Evolutionary conservation across 2,797 vertebrate genomes (phyloP), one percentile per base, ranked within the genome.

Genomic region (Spheniscus humboldti): DNA sequence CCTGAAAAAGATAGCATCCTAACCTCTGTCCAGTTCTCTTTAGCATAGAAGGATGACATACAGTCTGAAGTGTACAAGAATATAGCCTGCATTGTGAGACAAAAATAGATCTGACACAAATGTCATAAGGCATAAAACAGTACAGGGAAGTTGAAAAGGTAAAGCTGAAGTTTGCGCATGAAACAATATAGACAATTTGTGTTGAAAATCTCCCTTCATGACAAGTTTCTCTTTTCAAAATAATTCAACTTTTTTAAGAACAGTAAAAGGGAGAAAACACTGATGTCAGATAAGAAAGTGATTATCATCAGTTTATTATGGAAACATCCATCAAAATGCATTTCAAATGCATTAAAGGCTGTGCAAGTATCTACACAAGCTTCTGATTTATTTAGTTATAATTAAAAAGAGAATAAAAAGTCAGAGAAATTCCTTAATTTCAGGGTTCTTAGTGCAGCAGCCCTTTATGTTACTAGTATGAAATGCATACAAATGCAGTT

Each of bases 51-150:
- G 33, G 48, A 73, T 94, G 91, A 84, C 85, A 88, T 13, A 63
- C 27, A 63, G 47, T 45, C 16, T 7, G 87, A 94, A 92, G 52
- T 33, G 55, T 41, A 81, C 55, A 88, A 67, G 87, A 94, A 86
- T 45, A 81, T 8, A 94, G 43, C 43, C 63, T 47, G 33, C 45
- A 66, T 8, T 62, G 50, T 63, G 75, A 79, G 96, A 82, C 45
- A 91, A 90, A 96, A 96, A 64, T 39, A 96, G 47, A 76, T 43
- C 47, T 84, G 94, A 84, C 88, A 91, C 85, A 78, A 94, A 90
- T 88, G 95, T 94, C 97, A 85, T 28, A 60, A 90, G 66, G 62
- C 67, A 92, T 94, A 90, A 92, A 89, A 96, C 47, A 90, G 55
- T 23, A 52, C 59, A 74, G 50, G 33, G 69, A 88, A 95, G 69